Evolutionary conservation across 2,797 vertebrate species (phyloP), one percentile per base, ranked within the genome.

Genomic region (Anguilla anguilla): DNA sequence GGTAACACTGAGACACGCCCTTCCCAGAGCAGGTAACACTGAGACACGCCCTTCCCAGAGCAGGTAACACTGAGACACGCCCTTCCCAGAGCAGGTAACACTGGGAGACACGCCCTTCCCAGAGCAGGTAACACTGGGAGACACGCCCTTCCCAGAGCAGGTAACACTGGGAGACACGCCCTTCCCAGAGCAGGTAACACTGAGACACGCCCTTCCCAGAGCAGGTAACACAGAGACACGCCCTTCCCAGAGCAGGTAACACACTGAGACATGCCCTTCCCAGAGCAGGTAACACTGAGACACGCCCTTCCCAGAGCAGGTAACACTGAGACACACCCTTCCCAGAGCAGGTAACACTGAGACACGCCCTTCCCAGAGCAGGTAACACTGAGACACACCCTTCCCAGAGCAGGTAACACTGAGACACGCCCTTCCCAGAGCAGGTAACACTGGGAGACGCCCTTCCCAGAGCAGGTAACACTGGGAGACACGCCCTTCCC

Each of bases 61-160:
- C 72, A 77, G 72, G 72, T 77, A 77, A 77, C 35, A 77, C 72
- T 72, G 67, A 72, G 67, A 72, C 67, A 72, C 28, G 28, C 25
- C 67, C 25, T 72, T 72, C 67, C 67, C 67, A 28, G 67, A 31
- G 28, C 67, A 72, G 67, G 67, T 72, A 72, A 28, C 7, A 72
- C 67, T n/a, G n/a, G n/a, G n/a, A 31, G 67, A 72, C n/a, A 13
- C 67, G 11, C 25, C 67, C 25, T 72, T 31, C 67, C 67, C 67
- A 28, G 67, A 9, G 28, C 67, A 72, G 67, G 67, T 72, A 72
- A 72, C 28, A 72, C 67, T 31, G n/a, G n/a, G 67, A 69, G 67
- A 72, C 67, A 72, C 25, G 10, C 25, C 67, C 25, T 72, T 72
- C 67, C n/a, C 5, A 72, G 67, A 31, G 28, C 67, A 72, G 67